phyloP scores from a whole-genome alignment of 2,113 vertebrate species.

The Agelaius tricolor region DNA sequence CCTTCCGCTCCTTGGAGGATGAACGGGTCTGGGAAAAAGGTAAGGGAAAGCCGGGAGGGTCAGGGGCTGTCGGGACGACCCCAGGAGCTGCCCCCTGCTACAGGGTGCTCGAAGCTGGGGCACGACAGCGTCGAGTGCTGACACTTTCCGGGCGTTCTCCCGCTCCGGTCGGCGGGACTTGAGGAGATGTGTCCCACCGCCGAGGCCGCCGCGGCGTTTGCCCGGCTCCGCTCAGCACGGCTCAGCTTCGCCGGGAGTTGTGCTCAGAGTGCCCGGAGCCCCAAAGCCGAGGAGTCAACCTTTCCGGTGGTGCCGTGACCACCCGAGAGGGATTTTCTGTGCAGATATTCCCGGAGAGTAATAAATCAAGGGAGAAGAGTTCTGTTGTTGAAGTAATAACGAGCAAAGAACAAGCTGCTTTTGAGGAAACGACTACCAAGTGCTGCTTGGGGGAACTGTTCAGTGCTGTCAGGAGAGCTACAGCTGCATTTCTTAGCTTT shows the following conservation, averaged over 20 bases:
- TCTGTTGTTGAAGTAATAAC: not conserved
- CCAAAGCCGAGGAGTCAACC: not conserved
- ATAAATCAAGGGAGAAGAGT: not conserved
- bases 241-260: not conserved
- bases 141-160: accelerated
- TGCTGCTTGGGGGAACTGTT: not conserved
- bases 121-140: not conserved
- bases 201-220: too few species aligned
- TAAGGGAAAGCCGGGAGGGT: not conserved
- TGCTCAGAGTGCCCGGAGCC: accelerated
- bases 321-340: not conserved
- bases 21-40: not conserved
- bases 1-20: not conserved
- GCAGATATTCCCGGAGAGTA: not conserved
- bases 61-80: accelerated
- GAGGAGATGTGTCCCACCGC: not conserved
- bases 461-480: not conserved
- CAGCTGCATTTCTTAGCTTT: not conserved
- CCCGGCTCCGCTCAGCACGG: accelerated
- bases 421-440: not conserved
- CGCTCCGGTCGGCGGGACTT: too few species aligned
- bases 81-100: not conserved
- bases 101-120: not conserved
- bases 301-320: accelerated
- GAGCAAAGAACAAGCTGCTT: not conserved